Base-by-base conservation (phyloP, 1,140 invertebrate genomes). In the Cyrtorhinus lividipennis region DNA sequence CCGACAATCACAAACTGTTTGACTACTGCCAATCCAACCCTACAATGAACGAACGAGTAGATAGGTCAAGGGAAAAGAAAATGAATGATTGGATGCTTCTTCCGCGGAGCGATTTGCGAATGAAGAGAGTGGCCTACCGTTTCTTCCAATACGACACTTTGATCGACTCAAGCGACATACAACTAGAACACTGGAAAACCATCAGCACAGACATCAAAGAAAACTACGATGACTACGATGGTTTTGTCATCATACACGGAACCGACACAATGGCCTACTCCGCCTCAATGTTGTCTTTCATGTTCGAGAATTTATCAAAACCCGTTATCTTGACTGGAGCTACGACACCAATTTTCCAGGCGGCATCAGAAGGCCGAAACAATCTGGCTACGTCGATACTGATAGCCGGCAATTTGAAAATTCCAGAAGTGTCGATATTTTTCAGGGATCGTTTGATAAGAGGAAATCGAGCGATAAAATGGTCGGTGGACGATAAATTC, bases 261-360 rank as follows among this genome's bases (percentile, higher is more conserved):
- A 98, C 95, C 0, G 95, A 99, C 74, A 99, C 95, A 0, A 81
- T 97, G 63, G 85, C 91, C 3, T 99, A 97, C 71, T 95, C 95
- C 0, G 92, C 95, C 0, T 94, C 93, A 0, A 88, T 92, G 0
- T 73, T 98, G 0, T 95, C 93, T 0, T 98, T 95, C 70, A 98
- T 98, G 90, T 76, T 98, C 71, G 92, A 98, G 71, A 86, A 90
- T 65, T 80, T 98, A 0, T 90, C 91, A 3, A 99, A 98, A 78
- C 86, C 91, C 1, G 88, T 99, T 2, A 84, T 99, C 23, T 79
- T 98, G n/a, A 98, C 95, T 0, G 95, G 95, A 25, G 88, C 91
- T 13, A 86, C 86, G 77, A 84, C 97, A 65, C 91, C 94, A 23
- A 87, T 97, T 61, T 95, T 93, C 71, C 92, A 96, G 69, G 80